These are phyloP conservation scores for Cotesia glomerata DNA, from an alignment of 1,140 invertebrate species.

Conservation along the genomic window DNA sequence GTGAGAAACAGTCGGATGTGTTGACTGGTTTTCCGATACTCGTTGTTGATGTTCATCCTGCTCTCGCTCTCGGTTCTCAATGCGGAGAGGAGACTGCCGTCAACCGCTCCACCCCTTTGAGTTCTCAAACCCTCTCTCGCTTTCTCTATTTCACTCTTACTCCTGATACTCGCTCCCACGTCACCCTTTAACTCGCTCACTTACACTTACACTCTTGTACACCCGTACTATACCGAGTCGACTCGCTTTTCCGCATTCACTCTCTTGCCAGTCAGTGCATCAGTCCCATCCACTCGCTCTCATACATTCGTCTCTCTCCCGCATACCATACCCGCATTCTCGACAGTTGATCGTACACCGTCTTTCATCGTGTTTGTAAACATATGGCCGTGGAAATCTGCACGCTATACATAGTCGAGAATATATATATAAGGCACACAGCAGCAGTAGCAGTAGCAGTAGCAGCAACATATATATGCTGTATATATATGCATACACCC, in stretches of 20 bases:
- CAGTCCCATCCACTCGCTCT: background rate
- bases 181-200: conserved; percentile 26
- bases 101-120: conserved; percentile 13
- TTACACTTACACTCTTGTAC: conserved; percentile 5
- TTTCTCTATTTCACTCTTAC: conserved; percentile 11
- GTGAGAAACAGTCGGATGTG: conserved; percentile 40
- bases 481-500: conserved; percentile 8
- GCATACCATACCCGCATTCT: background rate
- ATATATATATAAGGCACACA: conserved; percentile 11
- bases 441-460: too few relatives aligned
- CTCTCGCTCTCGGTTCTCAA: background rate
- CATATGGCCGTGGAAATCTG: conserved; percentile 38
- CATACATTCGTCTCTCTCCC: conserved; percentile 4
- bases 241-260: conserved; percentile 35
- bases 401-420: conserved; percentile 13
- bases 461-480: background rate
- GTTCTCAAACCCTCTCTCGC: background rate
- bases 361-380: conserved; percentile 43
- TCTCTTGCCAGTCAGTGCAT: conserved; percentile 1
- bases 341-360: background rate
- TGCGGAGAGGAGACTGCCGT: too few relatives aligned
- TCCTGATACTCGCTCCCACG: background rate
- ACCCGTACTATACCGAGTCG: conserved; percentile 16
- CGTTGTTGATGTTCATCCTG: background rate
- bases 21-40: conserved; percentile 48